Conservation (phyloP, 2,113 vertebrate genomes). For the Ursus arctos region DNA sequence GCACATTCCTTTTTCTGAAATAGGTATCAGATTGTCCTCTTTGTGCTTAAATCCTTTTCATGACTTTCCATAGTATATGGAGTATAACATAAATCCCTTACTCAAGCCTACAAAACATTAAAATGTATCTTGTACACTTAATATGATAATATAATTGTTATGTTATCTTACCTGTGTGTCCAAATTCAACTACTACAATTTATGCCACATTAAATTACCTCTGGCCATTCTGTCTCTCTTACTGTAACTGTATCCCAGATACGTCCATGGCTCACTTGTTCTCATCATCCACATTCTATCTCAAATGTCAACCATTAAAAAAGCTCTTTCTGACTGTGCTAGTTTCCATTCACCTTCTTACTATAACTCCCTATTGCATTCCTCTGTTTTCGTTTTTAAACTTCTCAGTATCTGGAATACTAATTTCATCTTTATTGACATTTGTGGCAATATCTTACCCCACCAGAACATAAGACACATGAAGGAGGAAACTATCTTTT, state of each 20-base stretch:
- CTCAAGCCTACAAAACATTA: not conserved
- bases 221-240: not conserved
- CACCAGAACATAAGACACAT: not conserved
- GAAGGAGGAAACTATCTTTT: not conserved
- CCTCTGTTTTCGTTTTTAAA: not conserved
- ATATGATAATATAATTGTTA: not conserved
- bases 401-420: not conserved
- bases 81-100: not conserved
- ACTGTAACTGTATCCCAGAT: not conserved
- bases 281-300: not conserved
- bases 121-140: not conserved
- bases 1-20: not conserved
- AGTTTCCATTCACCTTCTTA: not conserved
- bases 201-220: not conserved
- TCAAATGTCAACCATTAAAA: not conserved
- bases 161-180: not conserved
- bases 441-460: not conserved
- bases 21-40: not conserved
- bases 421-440: not conserved
- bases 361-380: not conserved
- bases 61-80: not conserved
- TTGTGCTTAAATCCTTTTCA: not conserved
- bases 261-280: not conserved
- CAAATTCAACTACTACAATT: not conserved
- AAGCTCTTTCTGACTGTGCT: not conserved